phyloP scores from a whole-genome alignment of 2,888 invertebrate species.

The Psylliodes chrysocephalus region DNA sequence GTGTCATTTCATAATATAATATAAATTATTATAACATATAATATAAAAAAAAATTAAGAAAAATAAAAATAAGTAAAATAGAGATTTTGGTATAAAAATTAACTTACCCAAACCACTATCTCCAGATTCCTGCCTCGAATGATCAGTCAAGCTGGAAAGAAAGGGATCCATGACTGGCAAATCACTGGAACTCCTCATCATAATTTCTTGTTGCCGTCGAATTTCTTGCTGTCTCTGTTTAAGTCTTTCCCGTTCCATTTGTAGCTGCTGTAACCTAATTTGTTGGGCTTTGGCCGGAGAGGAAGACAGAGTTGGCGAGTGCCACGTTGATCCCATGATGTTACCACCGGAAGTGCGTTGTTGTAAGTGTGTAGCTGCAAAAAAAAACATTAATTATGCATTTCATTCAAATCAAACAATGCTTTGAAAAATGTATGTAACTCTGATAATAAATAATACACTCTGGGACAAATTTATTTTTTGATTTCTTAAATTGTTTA shows the following conservation, averaged over 20 bases:
- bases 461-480: too few species aligned
- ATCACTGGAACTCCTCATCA: conserved; percentile 74
- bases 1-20: not conserved
- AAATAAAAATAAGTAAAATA: not conserved
- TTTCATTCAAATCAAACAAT: too few species aligned
- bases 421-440: too few species aligned
- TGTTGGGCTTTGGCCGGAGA: conserved; percentile 78
- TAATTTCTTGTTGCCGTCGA: conserved; percentile 83
- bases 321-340: conserved; percentile 53
- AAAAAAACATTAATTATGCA: too few species aligned
- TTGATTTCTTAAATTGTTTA: too few species aligned
- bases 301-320: conserved; percentile 66
- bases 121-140: conserved; percentile 93
- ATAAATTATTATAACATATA: not conserved
- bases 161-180: conserved; percentile 82
- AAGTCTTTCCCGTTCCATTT: conserved; percentile 88
- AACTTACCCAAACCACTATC: conserved; percentile 90
- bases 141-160: conserved; percentile 83
- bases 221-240: conserved; percentile 92
- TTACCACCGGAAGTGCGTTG: conserved; percentile 57
- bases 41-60: not conserved
- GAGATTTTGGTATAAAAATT: not conserved
- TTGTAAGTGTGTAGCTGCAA: conserved; percentile 69
- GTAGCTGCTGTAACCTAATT: conserved; percentile 82
- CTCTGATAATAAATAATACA: too few species aligned